Evolutionary conservation across 2,113 vertebrate species (phyloP).

Genomic region (Cygnus buccinator): DNA sequence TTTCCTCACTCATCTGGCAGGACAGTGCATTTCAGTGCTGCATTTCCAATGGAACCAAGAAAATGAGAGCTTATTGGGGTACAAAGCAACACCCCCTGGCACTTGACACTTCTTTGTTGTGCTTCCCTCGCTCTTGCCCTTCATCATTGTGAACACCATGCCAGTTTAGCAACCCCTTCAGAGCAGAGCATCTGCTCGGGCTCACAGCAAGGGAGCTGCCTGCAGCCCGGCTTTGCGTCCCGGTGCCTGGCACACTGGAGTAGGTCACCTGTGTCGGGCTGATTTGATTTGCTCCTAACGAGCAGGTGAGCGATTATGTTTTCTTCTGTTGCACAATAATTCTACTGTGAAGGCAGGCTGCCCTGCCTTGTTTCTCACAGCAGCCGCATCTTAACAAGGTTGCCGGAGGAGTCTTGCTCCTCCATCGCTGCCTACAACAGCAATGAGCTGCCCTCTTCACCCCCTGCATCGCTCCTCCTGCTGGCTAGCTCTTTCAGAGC

Average conservation of each 20-base stretch:
- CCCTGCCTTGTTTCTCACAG: background rate
- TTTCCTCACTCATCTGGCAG: background rate
- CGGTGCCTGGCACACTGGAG: background rate
- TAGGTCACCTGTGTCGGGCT: background rate
- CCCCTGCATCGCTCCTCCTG: background rate
- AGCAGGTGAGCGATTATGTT: background rate
- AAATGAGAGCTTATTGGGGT: background rate
- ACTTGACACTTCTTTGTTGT: background rate
- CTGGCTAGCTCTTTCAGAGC: background rate
- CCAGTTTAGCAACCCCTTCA: background rate
- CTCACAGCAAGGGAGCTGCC: background rate
- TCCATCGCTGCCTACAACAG: background rate
- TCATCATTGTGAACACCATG: accelerated
- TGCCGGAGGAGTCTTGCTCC: background rate
- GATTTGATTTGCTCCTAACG: conserved; percentile 22
- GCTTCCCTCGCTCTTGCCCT: background rate
- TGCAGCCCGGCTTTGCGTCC: background rate
- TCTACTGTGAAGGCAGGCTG: background rate
- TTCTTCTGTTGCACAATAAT: background rate
- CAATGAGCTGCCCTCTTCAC: background rate
- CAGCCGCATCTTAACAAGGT: background rate
- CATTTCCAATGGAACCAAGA: conserved; percentile 5
- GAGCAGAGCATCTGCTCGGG: conserved; percentile 13
- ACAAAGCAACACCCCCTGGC: background rate
- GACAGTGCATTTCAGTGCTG: background rate